Percentiles rank a stretch among this genome's conserved stretches.
These are phyloP conservation scores for Oligia fasciuncula DNA, from an alignment of 2,888 invertebrate genomes.

Conservation along the genomic window DNA sequence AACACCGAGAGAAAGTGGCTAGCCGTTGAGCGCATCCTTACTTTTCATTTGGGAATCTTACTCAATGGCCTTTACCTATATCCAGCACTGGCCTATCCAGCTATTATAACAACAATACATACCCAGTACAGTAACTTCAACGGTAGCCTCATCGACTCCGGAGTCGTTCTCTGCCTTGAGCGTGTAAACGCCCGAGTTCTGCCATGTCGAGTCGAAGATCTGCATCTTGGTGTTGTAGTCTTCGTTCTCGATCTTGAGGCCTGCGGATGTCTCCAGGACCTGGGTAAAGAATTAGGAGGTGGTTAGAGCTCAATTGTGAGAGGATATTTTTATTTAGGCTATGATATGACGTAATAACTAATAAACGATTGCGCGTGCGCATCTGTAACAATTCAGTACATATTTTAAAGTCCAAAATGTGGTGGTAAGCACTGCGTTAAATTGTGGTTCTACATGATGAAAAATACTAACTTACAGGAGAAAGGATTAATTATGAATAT, in stretches of 20 bases:
- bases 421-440: no score
- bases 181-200: conserved; percentile 97
- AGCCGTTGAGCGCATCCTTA: not conserved
- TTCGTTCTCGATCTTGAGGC: conserved; percentile 95
- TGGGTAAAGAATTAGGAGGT: conserved; percentile 66
- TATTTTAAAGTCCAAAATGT: no score
- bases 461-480: no score
- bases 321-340: not conserved
- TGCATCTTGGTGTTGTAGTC: conserved; percentile 97
- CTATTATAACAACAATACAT: conserved; percentile 64
- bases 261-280: conserved; percentile 92
- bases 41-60: no score
- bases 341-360: no score
- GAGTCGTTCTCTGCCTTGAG: conserved; percentile 98
- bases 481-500: no score
- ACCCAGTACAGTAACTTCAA: conserved; percentile 96
- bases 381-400: not conserved
- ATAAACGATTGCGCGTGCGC: not conserved
- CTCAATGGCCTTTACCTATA: not conserved
- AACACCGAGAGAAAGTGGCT: not conserved
- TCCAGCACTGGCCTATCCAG: not conserved
- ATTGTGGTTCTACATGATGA: no score
- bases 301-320: not conserved
- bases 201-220: conserved; percentile 94
- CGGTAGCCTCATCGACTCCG: conserved; percentile 97